Evolutionary conservation across 2,113 vertebrate species (phyloP), one percentile per base, ranked within the genome.

Genomic region (Corvus moneduloides): DNA sequence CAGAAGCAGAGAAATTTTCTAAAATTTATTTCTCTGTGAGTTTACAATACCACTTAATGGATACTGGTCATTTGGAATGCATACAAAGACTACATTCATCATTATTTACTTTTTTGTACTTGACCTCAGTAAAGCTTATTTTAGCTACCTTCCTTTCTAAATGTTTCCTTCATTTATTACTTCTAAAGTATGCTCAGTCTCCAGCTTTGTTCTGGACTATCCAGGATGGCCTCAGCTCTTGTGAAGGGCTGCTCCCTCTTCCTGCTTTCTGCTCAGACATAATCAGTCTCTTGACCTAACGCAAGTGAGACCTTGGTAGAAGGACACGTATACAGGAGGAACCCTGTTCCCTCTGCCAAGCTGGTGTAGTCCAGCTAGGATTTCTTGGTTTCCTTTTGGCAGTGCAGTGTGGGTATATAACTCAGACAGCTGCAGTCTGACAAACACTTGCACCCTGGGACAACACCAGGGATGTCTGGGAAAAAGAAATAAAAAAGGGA

Each of bases 61-160:
- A 58, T 72, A 15, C n/a, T 66, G 4, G 20, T 56, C 16, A 68
- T 59, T 48, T 78, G 58, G 33, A 88, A 87, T 28, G n/a, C 16
- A 77, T 21, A 61, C 49, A 46, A 85, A 93, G 59, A 48, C 20
- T 35, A 23, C 26, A n/a, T 49, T 61, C 33, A 82, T 24, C 12
- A 67, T 66, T 44, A 63, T 72, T 78, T 56, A 54, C 18, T 72
- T 62, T 69, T 80, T 59, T 61, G 26, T 39, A 62, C 33, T 63
- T 64, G 20, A 77, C 30, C 27, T 83, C 44, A 67, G 7, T 81
- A 61, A 88, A 87, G 52, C 33, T 83, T 33, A 46, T 76, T 78
- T 82, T 83, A 87, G 33, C 44, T 52, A 63, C 33, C 21, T 94
- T 39, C 23, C 37, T 71, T 86, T 90, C 80, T 19, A 75, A 83